Evolutionary conservation across 2,113 vertebrate species (phyloP).

Genomic region (Sinocyclocheilus grahami): DNA sequence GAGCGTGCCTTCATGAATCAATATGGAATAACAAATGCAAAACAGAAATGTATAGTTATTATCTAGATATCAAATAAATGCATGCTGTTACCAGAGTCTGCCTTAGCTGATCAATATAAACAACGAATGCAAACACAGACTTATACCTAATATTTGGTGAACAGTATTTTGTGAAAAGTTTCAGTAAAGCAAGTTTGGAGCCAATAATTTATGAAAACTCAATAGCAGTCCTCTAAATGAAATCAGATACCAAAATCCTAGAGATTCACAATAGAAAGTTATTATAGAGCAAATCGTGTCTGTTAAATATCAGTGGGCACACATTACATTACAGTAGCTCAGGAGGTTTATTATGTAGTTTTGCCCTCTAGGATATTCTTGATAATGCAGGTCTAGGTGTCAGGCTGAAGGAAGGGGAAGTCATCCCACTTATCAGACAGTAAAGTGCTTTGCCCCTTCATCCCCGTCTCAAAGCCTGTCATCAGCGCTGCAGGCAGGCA

Average conservation of each 20-base stretch:
- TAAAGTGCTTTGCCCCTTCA: conserved; percentile 71
- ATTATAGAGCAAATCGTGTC: neutral
- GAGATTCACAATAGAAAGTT: neutral
- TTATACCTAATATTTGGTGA: neutral
- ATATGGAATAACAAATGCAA: conserved; percentile 2
- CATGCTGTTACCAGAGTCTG: neutral
- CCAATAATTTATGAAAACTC: neutral
- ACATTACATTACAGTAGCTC: neutral
- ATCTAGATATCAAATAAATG: neutral
- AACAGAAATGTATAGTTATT: neutral
- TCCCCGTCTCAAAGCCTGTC: conserved; percentile 75
- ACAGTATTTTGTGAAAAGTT: neutral
- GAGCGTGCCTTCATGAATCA: neutral
- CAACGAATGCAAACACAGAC: neutral
- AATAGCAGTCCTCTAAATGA: neutral
- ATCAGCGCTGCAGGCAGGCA: conserved; percentile 69
- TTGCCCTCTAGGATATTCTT: neutral
- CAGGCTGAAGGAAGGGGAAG: conserved; percentile 26
- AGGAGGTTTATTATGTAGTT: neutral
- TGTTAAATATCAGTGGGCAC: neutral
- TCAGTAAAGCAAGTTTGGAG: neutral
- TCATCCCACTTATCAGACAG: conserved; percentile 72
- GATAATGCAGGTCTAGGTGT: neutral
- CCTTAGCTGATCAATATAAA: neutral
- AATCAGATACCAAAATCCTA: neutral